A percentile compares a stretch with the other conserved stretches of the same genome.
Evolutionary conservation across 2,113 vertebrate species (phyloP).

Genomic region (Alouatta palliata): DNA sequence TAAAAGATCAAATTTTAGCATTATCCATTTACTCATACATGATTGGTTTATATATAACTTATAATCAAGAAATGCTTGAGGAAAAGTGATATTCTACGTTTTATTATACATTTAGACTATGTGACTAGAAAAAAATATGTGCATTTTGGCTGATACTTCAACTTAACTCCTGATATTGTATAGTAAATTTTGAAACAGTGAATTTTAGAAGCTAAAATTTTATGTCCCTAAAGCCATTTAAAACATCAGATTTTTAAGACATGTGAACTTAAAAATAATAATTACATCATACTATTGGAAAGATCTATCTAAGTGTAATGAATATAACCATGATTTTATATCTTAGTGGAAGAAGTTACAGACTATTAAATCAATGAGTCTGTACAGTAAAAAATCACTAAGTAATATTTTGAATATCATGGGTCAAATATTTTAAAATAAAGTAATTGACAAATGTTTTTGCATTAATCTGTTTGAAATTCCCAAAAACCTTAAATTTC

Average conservation of each 20-base stretch:
- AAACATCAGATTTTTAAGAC: background rate
- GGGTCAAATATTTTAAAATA: conserved; percentile 39
- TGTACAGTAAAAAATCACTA: background rate
- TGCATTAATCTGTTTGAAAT: conserved; percentile 58
- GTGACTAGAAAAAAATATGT: background rate
- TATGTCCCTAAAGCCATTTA: background rate
- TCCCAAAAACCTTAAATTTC: conserved; percentile 50
- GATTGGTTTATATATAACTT: background rate
- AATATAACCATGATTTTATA: background rate
- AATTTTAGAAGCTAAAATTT: background rate
- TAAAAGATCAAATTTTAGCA: background rate
- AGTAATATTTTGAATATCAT: background rate
- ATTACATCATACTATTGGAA: background rate
- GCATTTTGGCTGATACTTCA: background rate
- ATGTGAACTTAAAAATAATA: conserved; percentile 25
- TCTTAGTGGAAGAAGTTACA: background rate
- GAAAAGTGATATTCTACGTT: background rate
- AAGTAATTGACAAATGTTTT: conserved; percentile 10
- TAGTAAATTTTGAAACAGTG: conserved; percentile 38
- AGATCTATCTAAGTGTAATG: background rate
- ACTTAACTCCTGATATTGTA: background rate
- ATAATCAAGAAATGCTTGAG: background rate
- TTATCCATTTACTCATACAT: background rate
- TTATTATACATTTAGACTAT: background rate
- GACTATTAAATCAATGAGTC: background rate